phyloP scores from a whole-genome alignment of 2,797 vertebrate genomes.

The Hemitrygon akajei region DNA sequence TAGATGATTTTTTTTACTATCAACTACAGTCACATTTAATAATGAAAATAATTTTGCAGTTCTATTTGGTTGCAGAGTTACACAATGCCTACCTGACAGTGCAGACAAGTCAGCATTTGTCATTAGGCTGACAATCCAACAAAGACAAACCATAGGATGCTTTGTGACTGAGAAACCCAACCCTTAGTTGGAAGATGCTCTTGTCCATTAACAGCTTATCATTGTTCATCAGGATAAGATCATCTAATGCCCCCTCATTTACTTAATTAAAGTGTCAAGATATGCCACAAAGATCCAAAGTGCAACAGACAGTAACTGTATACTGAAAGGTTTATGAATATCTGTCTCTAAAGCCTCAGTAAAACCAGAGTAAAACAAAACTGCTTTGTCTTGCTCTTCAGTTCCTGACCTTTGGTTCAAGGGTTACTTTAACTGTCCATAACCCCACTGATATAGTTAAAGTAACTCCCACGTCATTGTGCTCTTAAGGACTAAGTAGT shows the following conservation, averaged over 20 bases:
- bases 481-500: constrained; percentile 12
- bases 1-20: neutral
- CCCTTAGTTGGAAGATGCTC: constrained; percentile 42
- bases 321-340: constrained; percentile 39
- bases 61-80: too few relatives aligned
- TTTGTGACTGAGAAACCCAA: constrained; percentile 46
- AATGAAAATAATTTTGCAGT: neutral
- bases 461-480: neutral
- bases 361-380: constrained; percentile 34
- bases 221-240: constrained; percentile 44
- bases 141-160: constrained; percentile 42
- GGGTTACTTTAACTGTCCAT: constrained; percentile 28
- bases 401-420: constrained; percentile 39
- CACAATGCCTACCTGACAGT: constrained; percentile 34
- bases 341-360: constrained; percentile 39
- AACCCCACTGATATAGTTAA: constrained; percentile 4
- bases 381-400: constrained; percentile 40
- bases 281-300: constrained; percentile 42
- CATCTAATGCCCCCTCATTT: constrained; percentile 41
- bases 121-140: constrained; percentile 42
- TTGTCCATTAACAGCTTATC: constrained; percentile 45
- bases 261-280: constrained; percentile 46
- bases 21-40: neutral
- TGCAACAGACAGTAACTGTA: constrained; percentile 37
- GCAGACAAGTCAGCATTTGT: constrained; percentile 41